phyloP scores from a whole-genome alignment of 2,113 vertebrate genomes.

The Chlamydotis undulata region DNA sequence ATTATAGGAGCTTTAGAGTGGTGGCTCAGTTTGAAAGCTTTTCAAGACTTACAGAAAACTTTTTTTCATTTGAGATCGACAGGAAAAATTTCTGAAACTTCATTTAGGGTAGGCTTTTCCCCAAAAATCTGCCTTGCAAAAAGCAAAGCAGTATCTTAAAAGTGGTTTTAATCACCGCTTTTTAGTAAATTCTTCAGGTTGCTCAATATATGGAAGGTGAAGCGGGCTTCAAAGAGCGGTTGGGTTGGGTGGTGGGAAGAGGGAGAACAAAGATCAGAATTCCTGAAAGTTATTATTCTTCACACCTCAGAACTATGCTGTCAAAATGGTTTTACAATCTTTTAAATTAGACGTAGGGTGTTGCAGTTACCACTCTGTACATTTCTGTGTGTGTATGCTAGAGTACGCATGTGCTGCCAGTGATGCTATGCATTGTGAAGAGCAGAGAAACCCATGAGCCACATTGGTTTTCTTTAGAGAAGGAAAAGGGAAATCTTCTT shows the following conservation, averaged over 20 bases:
- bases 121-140: neutral
- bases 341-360: neutral
- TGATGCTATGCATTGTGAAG: neutral
- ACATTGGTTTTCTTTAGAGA: neutral
- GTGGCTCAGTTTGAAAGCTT: neutral
- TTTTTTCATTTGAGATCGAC: neutral
- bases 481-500: neutral
- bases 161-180: neutral
- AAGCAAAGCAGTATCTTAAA: neutral
- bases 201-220: neutral
- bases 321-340: neutral
- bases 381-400: neutral
- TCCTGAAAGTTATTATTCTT: neutral
- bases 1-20: neutral
- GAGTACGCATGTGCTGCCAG: neutral
- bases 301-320: neutral
- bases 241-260: neutral
- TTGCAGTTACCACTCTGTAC: neutral
- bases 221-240: neutral
- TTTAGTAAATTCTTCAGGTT: neutral
- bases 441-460: neutral
- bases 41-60: neutral
- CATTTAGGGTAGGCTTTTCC: neutral
- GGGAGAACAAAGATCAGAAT: neutral
- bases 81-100: neutral